Conservation (phyloP, 1,140 invertebrate genomes). For the Cryptotermes secundus region DNA sequence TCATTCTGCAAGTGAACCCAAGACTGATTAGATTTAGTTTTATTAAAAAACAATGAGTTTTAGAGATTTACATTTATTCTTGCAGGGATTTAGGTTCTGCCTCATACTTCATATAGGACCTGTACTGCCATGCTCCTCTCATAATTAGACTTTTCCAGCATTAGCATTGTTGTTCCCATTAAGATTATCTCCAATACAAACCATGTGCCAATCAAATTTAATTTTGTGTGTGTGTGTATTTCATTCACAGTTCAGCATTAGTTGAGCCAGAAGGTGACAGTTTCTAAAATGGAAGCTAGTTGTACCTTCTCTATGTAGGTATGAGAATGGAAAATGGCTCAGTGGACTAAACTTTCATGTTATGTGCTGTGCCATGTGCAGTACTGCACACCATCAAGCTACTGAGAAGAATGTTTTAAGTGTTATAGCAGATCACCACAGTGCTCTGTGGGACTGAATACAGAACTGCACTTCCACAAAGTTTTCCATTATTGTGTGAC, state of each 20-base stretch:
- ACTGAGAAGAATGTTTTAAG: too few species aligned
- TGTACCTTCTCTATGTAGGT: neutral
- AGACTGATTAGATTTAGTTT: constrained; percentile 20
- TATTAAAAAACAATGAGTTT: neutral
- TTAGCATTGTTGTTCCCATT: too few species aligned
- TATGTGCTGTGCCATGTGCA: too few species aligned
- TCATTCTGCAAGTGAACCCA: neutral
- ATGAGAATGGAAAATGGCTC: neutral
- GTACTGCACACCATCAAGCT: too few species aligned
- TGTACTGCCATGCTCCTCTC: neutral
- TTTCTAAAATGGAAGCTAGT: neutral
- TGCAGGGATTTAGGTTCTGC: neutral
- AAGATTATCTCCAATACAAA: neutral
- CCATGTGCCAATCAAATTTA: constrained; percentile 12
- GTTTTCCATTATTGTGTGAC: constrained; percentile 2
- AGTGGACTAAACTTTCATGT: too few species aligned
- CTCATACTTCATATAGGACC: neutral
- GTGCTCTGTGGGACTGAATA: neutral
- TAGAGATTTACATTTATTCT: neutral
- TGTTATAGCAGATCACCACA: neutral
- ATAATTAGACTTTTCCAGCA: neutral
- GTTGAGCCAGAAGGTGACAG: neutral
- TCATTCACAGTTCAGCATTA: neutral
- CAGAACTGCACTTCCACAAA: neutral
- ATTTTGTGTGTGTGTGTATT: neutral